Evolutionary conservation across 1,140 invertebrate species (phyloP).

Genomic region (Hypothenemus hampei): DNA sequence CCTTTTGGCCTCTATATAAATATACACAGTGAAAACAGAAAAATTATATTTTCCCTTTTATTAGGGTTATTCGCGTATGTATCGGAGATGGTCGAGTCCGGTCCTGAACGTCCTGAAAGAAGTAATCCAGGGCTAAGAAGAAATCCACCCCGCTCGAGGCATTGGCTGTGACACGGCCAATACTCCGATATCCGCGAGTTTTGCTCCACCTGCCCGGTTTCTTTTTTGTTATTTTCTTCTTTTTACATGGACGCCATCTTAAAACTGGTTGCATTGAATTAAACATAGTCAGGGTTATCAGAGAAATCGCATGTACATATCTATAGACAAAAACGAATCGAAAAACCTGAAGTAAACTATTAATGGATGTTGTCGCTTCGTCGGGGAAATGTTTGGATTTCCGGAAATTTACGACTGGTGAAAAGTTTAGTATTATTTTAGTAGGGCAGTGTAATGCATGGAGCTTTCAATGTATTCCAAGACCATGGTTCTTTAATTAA

Average conservation of each 20-base stretch:
- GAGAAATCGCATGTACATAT: background rate
- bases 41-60: no score
- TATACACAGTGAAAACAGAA: no score
- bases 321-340: constrained; percentile 3
- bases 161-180: constrained; percentile 31
- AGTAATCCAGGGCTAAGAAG: constrained; percentile 18
- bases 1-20: no score
- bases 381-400: no score
- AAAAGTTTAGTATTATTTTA: no score
- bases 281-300: constrained; percentile 20
- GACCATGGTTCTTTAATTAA: no score
- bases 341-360: constrained; percentile 16
- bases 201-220: constrained; percentile 18
- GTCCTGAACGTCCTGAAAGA: background rate
- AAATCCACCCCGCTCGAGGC: constrained; percentile 20
- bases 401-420: no score
- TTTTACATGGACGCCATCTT: constrained; percentile 25
- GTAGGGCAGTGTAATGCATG: no score
- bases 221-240: constrained; percentile 27
- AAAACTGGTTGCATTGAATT: constrained; percentile 23
- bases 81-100: background rate
- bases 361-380: constrained; percentile 2
- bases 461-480: no score
- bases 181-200: constrained; percentile 26
- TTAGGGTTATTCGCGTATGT: no score